Conservation (phyloP, 2,113 vertebrate genomes). For the Pitta sordida region DNA sequence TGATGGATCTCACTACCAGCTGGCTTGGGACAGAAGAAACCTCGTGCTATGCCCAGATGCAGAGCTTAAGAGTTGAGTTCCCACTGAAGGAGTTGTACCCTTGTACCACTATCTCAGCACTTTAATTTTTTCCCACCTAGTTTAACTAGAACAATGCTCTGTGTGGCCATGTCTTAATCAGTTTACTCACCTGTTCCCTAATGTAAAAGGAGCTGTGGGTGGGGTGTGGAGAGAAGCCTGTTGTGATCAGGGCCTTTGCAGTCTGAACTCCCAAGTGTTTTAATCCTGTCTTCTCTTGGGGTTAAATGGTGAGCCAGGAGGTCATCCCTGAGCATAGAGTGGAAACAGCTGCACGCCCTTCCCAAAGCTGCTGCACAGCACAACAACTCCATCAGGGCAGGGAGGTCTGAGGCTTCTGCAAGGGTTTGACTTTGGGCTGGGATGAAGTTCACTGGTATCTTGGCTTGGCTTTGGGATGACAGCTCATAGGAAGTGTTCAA, state of each 20-base stretch:
- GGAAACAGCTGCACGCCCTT: not conserved
- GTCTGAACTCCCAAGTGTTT: not conserved
- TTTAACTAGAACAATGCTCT: not conserved
- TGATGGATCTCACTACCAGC: not conserved
- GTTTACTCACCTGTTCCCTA: not conserved
- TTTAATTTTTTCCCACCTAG: not conserved
- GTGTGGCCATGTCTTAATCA: not conserved
- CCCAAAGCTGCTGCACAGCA: not conserved
- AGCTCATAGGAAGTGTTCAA: not conserved
- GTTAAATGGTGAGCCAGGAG: not conserved
- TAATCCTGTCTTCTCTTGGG: not conserved
- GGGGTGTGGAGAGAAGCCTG: not conserved
- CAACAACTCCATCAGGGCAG: not conserved
- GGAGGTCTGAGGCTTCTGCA: not conserved
- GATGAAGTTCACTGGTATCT: not conserved
- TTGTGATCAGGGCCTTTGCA: not conserved
- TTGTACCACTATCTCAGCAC: not conserved
- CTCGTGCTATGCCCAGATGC: not conserved
- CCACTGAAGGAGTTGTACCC: not conserved
- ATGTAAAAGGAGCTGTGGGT: not conserved
- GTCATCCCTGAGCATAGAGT: not conserved
- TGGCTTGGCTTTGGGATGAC: not conserved
- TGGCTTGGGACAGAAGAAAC: not conserved
- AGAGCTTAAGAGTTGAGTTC: not conserved
- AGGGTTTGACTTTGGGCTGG: not conserved